phyloP scores from a whole-genome alignment of 2,113 vertebrate genomes.

The Tragelaphus imberbis region DNA sequence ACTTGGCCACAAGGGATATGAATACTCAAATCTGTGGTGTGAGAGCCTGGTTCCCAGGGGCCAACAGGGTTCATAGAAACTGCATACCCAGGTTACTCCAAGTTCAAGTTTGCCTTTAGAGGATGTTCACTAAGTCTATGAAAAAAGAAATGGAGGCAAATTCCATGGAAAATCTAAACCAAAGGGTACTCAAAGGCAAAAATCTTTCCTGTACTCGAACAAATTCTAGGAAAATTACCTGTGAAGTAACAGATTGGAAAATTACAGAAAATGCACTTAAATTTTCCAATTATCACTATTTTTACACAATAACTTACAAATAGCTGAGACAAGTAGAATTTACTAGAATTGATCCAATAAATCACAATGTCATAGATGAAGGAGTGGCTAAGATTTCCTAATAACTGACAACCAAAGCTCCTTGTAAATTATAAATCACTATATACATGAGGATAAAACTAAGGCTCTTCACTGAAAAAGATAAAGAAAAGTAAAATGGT shows the following conservation, averaged over 20 bases:
- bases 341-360: neutral
- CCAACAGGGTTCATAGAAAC: neutral
- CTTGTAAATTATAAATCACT: neutral
- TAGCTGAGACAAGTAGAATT: neutral
- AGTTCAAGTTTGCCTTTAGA: neutral
- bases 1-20: neutral
- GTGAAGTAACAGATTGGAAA: neutral
- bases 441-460: neutral
- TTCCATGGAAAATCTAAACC: constrained; percentile 33
- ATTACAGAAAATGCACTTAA: neutral
- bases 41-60: neutral
- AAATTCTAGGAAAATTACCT: neutral
- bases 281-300: neutral
- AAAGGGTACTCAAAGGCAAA: neutral
- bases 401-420: neutral
- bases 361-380: neutral
- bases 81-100: neutral
- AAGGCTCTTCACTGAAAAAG: neutral
- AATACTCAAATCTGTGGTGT: neutral
- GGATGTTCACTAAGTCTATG: constrained; percentile 5
- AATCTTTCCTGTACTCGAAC: neutral
- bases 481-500: neutral
- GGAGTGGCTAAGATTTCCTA: neutral
- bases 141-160: constrained; percentile 35
- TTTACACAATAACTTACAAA: neutral